Evolutionary conservation across 1,140 invertebrate genomes (phyloP).

Genomic region (Drusus annulatus): DNA sequence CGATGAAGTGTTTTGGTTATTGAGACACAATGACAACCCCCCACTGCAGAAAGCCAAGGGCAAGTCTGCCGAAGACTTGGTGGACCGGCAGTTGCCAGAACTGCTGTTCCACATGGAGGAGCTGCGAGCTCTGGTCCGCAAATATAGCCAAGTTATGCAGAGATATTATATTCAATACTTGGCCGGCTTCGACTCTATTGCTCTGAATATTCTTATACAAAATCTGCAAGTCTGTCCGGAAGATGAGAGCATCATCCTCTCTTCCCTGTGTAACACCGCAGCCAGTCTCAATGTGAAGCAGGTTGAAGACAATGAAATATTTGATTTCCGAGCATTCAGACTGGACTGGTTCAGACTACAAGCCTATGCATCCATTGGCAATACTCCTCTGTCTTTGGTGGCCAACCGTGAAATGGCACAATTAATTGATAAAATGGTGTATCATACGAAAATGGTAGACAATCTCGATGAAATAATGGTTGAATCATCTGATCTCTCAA

Average conservation of each 20-base stretch:
- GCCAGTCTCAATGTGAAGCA: slow-evolving; percentile 92
- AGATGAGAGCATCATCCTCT: slow-evolving; percentile 95
- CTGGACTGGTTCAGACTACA: slow-evolving; percentile 98
- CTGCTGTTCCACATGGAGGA: slow-evolving; percentile 99
- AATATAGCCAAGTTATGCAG: slow-evolving; percentile 97
- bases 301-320: slow-evolving; percentile 96
- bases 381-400: slow-evolving; percentile 86
- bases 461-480: slow-evolving; percentile 97
- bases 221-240: slow-evolving; percentile 89
- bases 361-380: slow-evolving; percentile 91
- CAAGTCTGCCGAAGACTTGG: slow-evolving; percentile 89
- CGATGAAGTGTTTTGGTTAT: slow-evolving; percentile 97
- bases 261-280: slow-evolving; percentile 93
- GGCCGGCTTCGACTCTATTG: slow-evolving; percentile 94
- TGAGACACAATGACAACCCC: slow-evolving; percentile 96
- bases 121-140: slow-evolving; percentile 90
- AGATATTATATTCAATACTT: slow-evolving; percentile 98
- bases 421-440: slow-evolving; percentile 95
- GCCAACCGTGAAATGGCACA: slow-evolving; percentile 91
- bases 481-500: slow-evolving; percentile 96
- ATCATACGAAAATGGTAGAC: slow-evolving; percentile 99
- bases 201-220: slow-evolving; percentile 93
- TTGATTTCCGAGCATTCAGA: slow-evolving; percentile 95
- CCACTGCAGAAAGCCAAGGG: slow-evolving; percentile 89
- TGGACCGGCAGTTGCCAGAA: slow-evolving; percentile 96